Conservation (phyloP, 2,888 invertebrate species). For the Andrena praecox region DNA sequence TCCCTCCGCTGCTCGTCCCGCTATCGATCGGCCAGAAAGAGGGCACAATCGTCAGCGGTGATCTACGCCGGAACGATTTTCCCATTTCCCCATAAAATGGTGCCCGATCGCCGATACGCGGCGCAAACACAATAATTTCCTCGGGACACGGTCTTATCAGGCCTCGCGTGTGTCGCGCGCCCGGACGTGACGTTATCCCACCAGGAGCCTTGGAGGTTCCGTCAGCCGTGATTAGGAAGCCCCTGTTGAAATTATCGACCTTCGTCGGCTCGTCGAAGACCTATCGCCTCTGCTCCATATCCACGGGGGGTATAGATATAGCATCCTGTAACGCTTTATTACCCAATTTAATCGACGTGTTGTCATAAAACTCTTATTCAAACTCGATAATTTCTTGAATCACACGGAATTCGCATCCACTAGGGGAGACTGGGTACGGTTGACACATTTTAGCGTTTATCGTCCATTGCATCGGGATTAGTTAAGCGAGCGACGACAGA, state of each 20-base stretch:
- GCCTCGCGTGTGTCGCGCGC: constrained; percentile 50
- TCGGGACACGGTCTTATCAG: constrained; percentile 61
- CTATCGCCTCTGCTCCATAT: not conserved
- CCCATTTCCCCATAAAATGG: constrained; percentile 28
- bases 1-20: constrained; percentile 17
- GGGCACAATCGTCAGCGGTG: constrained; percentile 53
- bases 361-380: constrained; percentile 9
- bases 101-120: constrained; percentile 51
- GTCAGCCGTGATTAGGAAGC: constrained; percentile 65
- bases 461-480: too few species aligned
- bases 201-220: constrained; percentile 53
- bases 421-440: too few species aligned
- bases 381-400: constrained; percentile 9
- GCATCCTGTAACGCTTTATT: constrained; percentile 49
- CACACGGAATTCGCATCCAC: not conserved
- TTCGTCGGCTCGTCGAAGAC: constrained; percentile 15
- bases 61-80: constrained; percentile 55
- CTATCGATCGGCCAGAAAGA: constrained; percentile 58
- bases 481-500: too few species aligned
- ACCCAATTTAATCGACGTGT: constrained; percentile 40
- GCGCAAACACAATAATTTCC: constrained; percentile 68
- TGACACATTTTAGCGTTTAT: too few species aligned
- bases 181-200: constrained; percentile 64
- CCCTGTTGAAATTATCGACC: constrained; percentile 51
- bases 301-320: not conserved